Evolutionary conservation across 2,113 vertebrate species (phyloP).

Genomic region (Calyptomena viridis): DNA sequence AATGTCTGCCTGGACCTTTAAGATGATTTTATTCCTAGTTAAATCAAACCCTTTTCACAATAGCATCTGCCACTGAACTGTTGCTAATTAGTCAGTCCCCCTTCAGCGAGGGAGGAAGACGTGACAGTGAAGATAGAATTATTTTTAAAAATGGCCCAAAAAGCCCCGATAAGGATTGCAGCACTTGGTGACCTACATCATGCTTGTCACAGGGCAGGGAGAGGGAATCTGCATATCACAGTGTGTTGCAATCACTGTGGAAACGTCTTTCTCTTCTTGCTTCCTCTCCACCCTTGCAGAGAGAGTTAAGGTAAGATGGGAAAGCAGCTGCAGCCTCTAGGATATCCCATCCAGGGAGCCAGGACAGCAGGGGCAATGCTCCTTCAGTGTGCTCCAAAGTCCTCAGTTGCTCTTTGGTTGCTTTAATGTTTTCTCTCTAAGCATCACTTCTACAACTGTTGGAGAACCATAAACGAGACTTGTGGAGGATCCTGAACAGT

Average conservation of each 20-base stretch:
- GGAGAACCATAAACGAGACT: background rate
- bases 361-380: background rate
- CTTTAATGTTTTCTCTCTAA: background rate
- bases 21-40: background rate
- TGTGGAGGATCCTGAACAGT: background rate
- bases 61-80: background rate
- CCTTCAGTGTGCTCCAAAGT: background rate
- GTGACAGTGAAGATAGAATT: constrained; percentile 11
- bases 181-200: constrained; percentile 34
- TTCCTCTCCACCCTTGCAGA: constrained; percentile 17
- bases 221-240: background rate
- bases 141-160: background rate
- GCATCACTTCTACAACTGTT: background rate
- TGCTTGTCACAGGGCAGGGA: constrained; percentile 42
- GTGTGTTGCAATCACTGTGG: background rate
- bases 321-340: background rate
- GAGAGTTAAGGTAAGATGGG: constrained; percentile 1
- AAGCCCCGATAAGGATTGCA: constrained; percentile 23
- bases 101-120: background rate
- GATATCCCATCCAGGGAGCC: background rate
- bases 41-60: constrained; percentile 34
- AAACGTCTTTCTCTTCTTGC: background rate
- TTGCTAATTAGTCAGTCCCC: constrained; percentile 36
- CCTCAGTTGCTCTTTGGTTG: background rate
- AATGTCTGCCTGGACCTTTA: background rate